Base-by-base conservation (phyloP, 2,797 vertebrate species). In the Malurus leucopterus region DNA sequence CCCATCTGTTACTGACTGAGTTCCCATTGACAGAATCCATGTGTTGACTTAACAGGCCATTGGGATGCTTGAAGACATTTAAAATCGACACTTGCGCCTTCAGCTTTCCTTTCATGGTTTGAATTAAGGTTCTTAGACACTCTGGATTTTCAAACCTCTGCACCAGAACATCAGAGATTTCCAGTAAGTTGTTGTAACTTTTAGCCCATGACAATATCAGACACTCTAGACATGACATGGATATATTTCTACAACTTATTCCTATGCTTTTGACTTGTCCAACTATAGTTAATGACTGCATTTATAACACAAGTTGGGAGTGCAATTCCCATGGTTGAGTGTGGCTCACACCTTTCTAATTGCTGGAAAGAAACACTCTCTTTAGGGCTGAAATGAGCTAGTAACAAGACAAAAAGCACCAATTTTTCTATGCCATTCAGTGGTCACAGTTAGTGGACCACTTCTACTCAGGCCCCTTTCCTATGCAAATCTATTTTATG, bases 321-420 rank as follows among this genome's bases (percentile, higher is more conserved):
- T 27, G 23, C 6, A 86, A 53, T 62, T 72, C 19, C 27, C 18
- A 30, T 36, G 29, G 51, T 51, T 41, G 49, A 26, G 8, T 24
- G 23, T n/a, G 29, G n/a, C 21, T 88, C 41, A 59, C 24, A 61
- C 11, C 11, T 62, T 47, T 50, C 15, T 38, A 77, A 18, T 4
- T 64, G 2, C 6, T 63, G 17, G 49, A 82, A 78, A 16, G 17
- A 73, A 86, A 79, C 14, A 20, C 9, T 36, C 18, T 64, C 36
- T 68, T 93, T 34, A 59, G 29, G 30, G 19, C 26, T 82, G 32
- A 90, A 82, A 70, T 50, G 15, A 86, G 12, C 26, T 30, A 58
- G 17, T 43, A 86, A 58, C 0, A 1, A 1, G 20, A 15, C 10
- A 19, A 79, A 51, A 76, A 8, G 0, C 4, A 7, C 11, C 30